Base-by-base conservation (phyloP, 2,888 invertebrate species). In the Agrochola macilenta region DNA sequence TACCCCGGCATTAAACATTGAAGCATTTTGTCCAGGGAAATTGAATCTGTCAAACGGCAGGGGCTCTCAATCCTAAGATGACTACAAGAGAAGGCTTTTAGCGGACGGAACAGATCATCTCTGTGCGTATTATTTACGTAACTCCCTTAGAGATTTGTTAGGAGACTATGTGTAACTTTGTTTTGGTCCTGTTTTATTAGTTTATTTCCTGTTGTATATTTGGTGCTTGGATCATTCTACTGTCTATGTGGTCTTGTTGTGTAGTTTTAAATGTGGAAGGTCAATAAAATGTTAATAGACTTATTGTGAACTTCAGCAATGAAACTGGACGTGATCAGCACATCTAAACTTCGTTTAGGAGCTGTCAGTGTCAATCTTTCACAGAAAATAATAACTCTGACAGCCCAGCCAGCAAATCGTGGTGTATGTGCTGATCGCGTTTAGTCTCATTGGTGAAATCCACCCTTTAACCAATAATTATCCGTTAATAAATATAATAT, bases 31-130 rank as follows among this genome's bases (percentile, higher is more conserved):
- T 90, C 81, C 85, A 89, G 88, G 93, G 92, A 94, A 94, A 95
- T 95, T 92, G 90, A 93, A 94, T 94, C 92, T 93, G 94, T 93
- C 93, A 92, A 87, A 88, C 79, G 78, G 78, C 82, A 88, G 79
- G 83, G 85, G 74, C 86, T 88, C 86, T 84, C 90, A 90, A 89
- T 89, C 89, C 87, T 81, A 86, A 83, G 86, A 85, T 88, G 88
- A 86, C 83, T 86, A 95, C 95, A 95, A 91, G 93, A 91, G 90
- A 94, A 94, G 79, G 93, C 93, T 94, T 93, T 95, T 93, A 94
- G 90, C 72, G 85, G 78, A 85, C 82, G 86, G 78, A 84, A 76
- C 84, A 87, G 90, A 91, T 92, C 90, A 92, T 90, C 87, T 90
- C 87, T 82, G 72, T 75, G 79, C 76, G 87, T 86, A 85, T 84